Percentiles rank a stretch among this genome's conserved stretches.
These are phyloP conservation scores for Calcarius lapponicus DNA, from an alignment of 2,797 vertebrate species.

Conservation along the genomic window DNA sequence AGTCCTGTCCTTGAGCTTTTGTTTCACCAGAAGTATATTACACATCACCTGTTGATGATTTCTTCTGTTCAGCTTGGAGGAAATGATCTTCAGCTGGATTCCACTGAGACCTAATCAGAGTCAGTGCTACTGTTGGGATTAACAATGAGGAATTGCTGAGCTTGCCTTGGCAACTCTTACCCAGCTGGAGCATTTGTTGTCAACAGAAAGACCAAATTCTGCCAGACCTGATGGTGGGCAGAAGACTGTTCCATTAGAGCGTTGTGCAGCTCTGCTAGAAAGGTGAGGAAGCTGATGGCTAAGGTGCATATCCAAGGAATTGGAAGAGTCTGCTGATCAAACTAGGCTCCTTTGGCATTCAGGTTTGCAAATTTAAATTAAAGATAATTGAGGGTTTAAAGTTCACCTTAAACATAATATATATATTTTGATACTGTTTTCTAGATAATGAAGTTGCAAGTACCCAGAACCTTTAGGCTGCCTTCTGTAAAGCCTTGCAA, in stretches of 20 bases:
- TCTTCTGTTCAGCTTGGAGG: background rate
- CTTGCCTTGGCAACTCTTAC: conserved; percentile 9
- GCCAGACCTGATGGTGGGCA: background rate
- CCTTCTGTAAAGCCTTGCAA: background rate
- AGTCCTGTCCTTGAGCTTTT: background rate
- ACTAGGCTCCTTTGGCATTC: background rate
- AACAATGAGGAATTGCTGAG: conserved; percentile 2
- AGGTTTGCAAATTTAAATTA: background rate
- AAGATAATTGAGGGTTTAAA: background rate
- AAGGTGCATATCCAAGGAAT: background rate
- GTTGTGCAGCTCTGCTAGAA: background rate
- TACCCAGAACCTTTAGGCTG: background rate
- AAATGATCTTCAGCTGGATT: background rate
- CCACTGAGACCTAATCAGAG: conserved; percentile 48
- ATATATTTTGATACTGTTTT: background rate
- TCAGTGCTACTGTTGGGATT: background rate
- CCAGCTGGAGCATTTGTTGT: background rate
- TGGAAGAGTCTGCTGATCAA: background rate
- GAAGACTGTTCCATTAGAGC: background rate
- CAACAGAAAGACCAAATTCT: background rate
- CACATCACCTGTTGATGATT: background rate
- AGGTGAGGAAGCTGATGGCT: background rate
- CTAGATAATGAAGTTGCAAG: background rate
- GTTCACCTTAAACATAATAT: background rate
- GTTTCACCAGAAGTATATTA: background rate